A percentile compares a stretch with the other conserved stretches of the same genome.
Conservation (phyloP, 1,140 invertebrate species). For the Zaprionus inermis region DNA sequence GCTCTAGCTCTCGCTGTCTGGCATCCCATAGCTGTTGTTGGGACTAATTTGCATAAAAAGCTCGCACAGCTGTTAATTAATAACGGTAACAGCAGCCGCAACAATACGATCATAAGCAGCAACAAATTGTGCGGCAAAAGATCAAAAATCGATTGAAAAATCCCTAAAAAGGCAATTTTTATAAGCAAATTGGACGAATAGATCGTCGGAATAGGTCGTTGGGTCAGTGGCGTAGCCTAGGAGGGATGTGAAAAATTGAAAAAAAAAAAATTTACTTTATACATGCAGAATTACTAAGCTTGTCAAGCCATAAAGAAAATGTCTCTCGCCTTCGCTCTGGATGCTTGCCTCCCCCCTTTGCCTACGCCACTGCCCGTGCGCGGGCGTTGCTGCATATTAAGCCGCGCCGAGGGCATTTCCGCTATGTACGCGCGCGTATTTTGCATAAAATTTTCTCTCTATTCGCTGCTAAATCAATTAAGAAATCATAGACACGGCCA, state of each 20-base stretch:
- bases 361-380: conserved; percentile 2
- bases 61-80: conserved; percentile 81
- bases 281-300: too few species aligned
- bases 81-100: conserved; percentile 62
- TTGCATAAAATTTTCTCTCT: conserved; percentile 40
- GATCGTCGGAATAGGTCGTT: neutral
- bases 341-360: neutral
- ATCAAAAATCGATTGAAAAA: conserved; percentile 46
- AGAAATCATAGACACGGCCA: conserved; percentile 68
- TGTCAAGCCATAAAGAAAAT: too few species aligned
- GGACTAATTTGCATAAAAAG: conserved; percentile 71
- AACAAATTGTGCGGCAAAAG: conserved; percentile 36
- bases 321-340: neutral
- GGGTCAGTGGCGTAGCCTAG: neutral
- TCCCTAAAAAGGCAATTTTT: conserved; percentile 23
- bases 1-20: conserved; percentile 31
- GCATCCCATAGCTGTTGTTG: conserved; percentile 40
- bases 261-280: too few species aligned
- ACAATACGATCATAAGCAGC: conserved; percentile 10
- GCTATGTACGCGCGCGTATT: conserved; percentile 24
- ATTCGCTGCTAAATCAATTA: conserved; percentile 67
- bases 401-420: conserved; percentile 47
- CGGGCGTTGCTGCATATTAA: conserved; percentile 40
- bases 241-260: neutral
- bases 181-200: conserved; percentile 19